Evolutionary conservation across 2,113 vertebrate species (phyloP), one percentile per base, ranked within the genome.

Genomic region (Xenopus borealis): DNA sequence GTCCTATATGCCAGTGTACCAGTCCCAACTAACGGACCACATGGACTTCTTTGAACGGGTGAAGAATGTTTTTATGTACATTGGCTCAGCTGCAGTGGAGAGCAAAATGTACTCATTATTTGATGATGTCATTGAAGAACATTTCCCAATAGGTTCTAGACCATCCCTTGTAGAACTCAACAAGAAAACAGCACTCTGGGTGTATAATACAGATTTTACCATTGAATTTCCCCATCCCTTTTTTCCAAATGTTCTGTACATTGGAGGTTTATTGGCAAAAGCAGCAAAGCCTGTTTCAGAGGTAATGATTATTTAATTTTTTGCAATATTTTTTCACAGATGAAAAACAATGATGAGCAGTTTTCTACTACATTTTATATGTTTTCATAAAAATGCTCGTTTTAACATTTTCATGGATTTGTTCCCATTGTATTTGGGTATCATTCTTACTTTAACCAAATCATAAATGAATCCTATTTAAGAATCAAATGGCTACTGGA

Each of bases 181-280:
- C 59, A 61, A 52, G 71, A 86, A 85, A 80, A 80, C 90, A 40
- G 90, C 91, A 78, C 80, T 92, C 13, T 90, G 87, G 86, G 86
- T 88, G 62, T 83, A 90, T 70, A 92, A 91, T 76, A 85, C 83
- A 0, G 88, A 92, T 78, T 90, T 92, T 66, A 88, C 86, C 12
- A 75, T 92, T 59, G 89, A 91, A 19, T 91, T 91, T 77, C 78
- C 89, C 7, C 0, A 81, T 92, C 0, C 65, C 86, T 82, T 91
- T 0, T 66, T 86, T 82, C 90, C 90, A 46, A 89, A 86, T 72
- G 86, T 85, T 4, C 81, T 91, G 46, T 86, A 83, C 74, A 78
- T 89, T 67, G 88, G 91, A 67, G 89, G 88, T 4, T 72, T 92
- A 50, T 71, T 91, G 75, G 81, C 81, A 30, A 89, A 88, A 69